Base-by-base conservation (phyloP, 2,888 invertebrate genomes). In the Xylophagus ater region DNA sequence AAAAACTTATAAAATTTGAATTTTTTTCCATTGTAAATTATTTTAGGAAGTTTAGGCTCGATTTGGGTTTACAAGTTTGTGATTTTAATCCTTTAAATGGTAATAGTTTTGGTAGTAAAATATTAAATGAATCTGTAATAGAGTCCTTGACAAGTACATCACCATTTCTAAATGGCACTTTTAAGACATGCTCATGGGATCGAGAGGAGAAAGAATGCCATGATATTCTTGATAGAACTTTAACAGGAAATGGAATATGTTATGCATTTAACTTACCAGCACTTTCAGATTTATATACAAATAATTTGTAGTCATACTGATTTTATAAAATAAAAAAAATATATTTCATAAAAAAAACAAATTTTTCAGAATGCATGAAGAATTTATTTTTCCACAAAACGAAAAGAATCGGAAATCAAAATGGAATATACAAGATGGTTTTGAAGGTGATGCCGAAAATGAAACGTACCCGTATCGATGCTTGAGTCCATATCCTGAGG, bases 381-480 rank as follows among this genome's bases (percentile, higher is more conserved):
- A 32, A 32, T 32, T n/a, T 12, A 10, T 2, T 12, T 12, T 4
- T 9, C 8, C 5, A 8, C 8, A 26, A 23, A 23, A 6, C 7
- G 10, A 6, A 26, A n/a, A 26, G 13, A 9, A 5, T n/a, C n/a
- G n/a, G 26, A 26, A 26, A 12, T 12, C 68, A 2, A 43, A 67
- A 7, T 81, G 81, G 81, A 70, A 67, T 12, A 59, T 81, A 43
- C 78, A 79, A 51, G 58, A 61, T 1, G 81, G 81, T 1, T 81
- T 80, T 49, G 55, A 62, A 1, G 48, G 53, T 4, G 55, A 59
- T 18, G 65, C 71, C 1, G 68, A 70, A 2, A 58, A 74, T 30
- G 71, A 75, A 41, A 76, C 79, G 0, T 81, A 75, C 56, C 82
- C 81, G 1, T 69, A 73, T 24, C 66, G 81, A 48, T 81, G 80